These are phyloP conservation scores for Euleptes europaea DNA, from an alignment of 2,113 vertebrate genomes.

Conservation along the genomic window DNA sequence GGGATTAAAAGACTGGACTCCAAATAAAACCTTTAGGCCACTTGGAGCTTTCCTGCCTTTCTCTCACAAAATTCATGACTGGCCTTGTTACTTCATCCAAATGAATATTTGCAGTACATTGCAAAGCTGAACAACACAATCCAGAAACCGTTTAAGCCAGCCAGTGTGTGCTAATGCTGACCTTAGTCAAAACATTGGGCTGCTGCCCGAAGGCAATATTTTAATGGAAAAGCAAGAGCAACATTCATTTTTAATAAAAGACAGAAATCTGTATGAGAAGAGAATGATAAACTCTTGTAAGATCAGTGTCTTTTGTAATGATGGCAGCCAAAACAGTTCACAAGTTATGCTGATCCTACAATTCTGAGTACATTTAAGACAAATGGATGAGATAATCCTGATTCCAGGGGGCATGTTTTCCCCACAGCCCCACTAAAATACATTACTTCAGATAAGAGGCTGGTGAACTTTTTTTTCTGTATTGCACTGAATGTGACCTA, in stretches of 20 bases:
- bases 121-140: not conserved
- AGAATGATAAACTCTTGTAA: not conserved
- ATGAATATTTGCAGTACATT: not conserved
- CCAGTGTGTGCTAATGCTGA: not conserved
- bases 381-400: not conserved
- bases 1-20: not conserved
- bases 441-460: no score
- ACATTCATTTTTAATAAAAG: not conserved
- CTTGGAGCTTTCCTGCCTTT: no score
- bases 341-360: not conserved
- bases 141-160: not conserved
- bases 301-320: not conserved
- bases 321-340: not conserved
- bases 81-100: not conserved
- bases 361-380: not conserved
- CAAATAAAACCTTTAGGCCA: not conserved
- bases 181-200: not conserved
- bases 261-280: not conserved
- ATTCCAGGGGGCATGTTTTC: not conserved
- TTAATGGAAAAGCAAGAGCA: not conserved
- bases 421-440: no score
- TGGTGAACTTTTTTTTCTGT: no score
- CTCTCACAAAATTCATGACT: not conserved
- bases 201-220: not conserved
- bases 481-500: not conserved